These are phyloP conservation scores for Zophobas morio DNA, from an alignment of 1,140 invertebrate species.

Conservation along the genomic window DNA sequence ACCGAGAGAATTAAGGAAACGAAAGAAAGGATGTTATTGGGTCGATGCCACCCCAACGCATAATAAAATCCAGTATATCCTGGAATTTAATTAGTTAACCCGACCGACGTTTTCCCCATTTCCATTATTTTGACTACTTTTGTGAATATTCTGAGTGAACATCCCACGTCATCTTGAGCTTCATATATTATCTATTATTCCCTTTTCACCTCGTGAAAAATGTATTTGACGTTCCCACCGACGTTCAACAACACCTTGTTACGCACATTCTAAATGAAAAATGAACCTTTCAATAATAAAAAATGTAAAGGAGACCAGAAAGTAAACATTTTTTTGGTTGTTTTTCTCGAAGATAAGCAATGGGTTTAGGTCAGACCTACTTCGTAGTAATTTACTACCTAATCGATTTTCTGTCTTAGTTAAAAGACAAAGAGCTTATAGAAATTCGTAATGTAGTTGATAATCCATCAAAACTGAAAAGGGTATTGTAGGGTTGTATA, in stretches of 20 bases:
- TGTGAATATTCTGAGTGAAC: background rate
- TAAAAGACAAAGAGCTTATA: slow-evolving; percentile 1
- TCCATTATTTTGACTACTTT: background rate
- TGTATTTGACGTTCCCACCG: background rate
- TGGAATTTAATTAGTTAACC: background rate
- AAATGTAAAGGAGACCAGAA: background rate
- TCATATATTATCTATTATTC: background rate
- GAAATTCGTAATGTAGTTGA: background rate
- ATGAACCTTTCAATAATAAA: background rate
- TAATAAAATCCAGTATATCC: background rate
- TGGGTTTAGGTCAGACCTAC: background rate
- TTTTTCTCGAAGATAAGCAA: background rate
- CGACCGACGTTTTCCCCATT: background rate
- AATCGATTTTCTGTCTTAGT: background rate
- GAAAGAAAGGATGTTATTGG: background rate
- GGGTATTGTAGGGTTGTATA: background rate
- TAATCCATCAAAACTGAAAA: slow-evolving; percentile 7
- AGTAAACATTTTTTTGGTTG: background rate
- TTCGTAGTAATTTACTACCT: background rate
- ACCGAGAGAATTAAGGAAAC: background rate
- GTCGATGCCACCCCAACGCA: background rate
- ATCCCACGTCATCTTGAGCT: background rate
- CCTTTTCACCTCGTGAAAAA: slow-evolving; percentile 3
- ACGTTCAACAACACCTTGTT: slow-evolving; percentile 1
- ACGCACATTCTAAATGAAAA: slow-evolving; percentile 5